Base-by-base conservation (phyloP, 1,140 invertebrate species). In the Helicoverpa zea region DNA sequence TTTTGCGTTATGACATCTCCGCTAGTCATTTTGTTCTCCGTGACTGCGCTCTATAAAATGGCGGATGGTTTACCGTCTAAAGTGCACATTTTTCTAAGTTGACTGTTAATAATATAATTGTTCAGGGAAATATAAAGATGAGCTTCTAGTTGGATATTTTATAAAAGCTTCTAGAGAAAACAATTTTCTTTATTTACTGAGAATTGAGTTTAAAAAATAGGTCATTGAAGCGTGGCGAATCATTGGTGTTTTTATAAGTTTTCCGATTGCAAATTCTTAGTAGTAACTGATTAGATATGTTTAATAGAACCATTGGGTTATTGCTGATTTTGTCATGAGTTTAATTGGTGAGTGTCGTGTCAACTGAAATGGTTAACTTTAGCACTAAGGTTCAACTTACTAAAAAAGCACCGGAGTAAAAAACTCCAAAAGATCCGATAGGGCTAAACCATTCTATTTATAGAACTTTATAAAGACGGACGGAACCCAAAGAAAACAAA, bases 401-500 rank as follows among this genome's bases (percentile, higher is more conserved):
- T 16, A 58, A n/a, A 49, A 11, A 66, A 13, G n/a, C 35, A 18
- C 18, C 1, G 10, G 14, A 11, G n/a, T 18, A n/a, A 30, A 68
- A 68, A 49, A 54, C 35, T 18, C 35, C 35, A 35, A 35, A 30
- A 77, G 43, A 64, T 64, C 49, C 47, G 61, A 47, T 52, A 52
- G 52, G 35, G 74, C 47, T 52, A 61, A 43, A 58, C 59, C 54
- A 52, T 77, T 63, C 74, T 77, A 77, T 77, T 77, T 77, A 77
- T 77, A 77, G 3, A 63, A 77, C 30, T 77, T 64, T 77, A 64
- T 77, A 77, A 77, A 76, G 49, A 64, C 75, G 75, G 18, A 61
- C 47, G 16, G 75, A 77, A 35, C 75, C 72, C 61, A 81, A 81
- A 81, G 80, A 81, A 81, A 79, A 79, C 77, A 79, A 81, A 81